Conservation (phyloP, 2,888 invertebrate species). For the Acleris emargana region DNA sequence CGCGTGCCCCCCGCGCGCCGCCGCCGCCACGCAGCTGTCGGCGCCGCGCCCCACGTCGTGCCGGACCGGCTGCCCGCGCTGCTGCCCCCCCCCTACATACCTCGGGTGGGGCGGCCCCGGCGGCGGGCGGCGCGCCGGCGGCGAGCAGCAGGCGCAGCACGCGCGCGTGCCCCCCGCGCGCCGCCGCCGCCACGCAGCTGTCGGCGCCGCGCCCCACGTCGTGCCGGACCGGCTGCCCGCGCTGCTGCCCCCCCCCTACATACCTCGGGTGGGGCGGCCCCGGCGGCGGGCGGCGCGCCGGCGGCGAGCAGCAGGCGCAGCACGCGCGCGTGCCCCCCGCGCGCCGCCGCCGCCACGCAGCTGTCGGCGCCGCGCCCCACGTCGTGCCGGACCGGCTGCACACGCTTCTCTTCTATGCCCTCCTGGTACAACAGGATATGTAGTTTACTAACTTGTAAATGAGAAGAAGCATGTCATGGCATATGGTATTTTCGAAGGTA, state of each 20-base stretch:
- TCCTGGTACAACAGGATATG: background rate
- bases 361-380: constrained; percentile 90
- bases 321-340: constrained; percentile 87
- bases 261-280: constrained; percentile 51
- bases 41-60: no score
- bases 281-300: constrained; percentile 91
- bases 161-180: no score
- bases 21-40: no score
- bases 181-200: constrained; percentile 87
- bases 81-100: no score
- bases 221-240: constrained; percentile 87
- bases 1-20: no score
- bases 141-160: no score
- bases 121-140: no score
- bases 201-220: constrained; percentile 90
- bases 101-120: no score
- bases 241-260: constrained; percentile 1
- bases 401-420: constrained; percentile 37
- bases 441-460: no score
- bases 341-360: constrained; percentile 91
- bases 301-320: constrained; percentile 87
- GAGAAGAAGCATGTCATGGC: no score
- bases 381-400: constrained; percentile 90
- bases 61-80: no score
- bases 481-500: no score